Evolutionary conservation across 2,797 vertebrate genomes (phyloP).

Genomic region (Acrossocheilus fasciatus): DNA sequence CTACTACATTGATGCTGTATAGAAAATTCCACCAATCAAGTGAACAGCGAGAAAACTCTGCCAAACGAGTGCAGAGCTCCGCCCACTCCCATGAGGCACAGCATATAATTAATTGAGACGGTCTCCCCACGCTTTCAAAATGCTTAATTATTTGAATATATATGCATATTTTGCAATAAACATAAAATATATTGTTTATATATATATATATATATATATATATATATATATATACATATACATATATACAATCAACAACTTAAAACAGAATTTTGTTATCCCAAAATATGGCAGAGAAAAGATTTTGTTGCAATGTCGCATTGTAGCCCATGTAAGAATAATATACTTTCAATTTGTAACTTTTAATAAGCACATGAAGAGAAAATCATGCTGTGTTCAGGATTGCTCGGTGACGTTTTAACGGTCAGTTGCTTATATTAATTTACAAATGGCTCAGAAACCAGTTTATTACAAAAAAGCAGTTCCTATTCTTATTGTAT

Average conservation of each 20-base stretch:
- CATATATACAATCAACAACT: not conserved
- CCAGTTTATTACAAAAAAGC: not conserved
- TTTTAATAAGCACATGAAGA: not conserved
- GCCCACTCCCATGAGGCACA: too few relatives aligned
- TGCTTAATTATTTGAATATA: not conserved
- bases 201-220: too few relatives aligned
- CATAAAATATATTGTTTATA: not conserved
- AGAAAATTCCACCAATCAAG: not conserved
- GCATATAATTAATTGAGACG: too few relatives aligned
- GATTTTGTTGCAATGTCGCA: too few relatives aligned
- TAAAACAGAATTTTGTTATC: not conserved
- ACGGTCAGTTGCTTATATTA: not conserved
- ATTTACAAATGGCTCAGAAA: not conserved
- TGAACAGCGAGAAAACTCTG: not conserved
- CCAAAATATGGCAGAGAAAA: not conserved
- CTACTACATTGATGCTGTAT: not conserved
- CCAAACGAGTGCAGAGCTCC: too few relatives aligned
- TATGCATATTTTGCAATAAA: not conserved
- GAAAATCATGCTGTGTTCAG: not conserved
- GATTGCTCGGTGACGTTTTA: not conserved
- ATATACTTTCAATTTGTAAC: not conserved
- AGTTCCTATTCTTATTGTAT: not conserved
- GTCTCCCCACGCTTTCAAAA: too few relatives aligned
- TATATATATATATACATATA: too few relatives aligned
- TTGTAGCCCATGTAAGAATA: too few relatives aligned